Evolutionary conservation across 2,113 vertebrate species (phyloP).

Genomic region (Panurus biarmicus): DNA sequence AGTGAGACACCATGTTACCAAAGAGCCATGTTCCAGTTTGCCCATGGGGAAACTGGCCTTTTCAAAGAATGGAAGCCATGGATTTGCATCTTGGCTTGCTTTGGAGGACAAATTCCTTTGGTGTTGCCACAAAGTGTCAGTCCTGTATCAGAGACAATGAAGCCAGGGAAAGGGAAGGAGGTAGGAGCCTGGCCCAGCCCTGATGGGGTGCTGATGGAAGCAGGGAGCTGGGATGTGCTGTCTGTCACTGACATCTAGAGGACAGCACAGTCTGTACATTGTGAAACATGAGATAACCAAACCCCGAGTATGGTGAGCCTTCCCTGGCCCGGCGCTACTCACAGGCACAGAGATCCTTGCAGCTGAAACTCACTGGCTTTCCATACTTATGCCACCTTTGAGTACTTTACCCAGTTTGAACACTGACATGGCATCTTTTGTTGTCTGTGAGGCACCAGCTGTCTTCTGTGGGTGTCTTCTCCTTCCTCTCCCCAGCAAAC

Average conservation of each 20-base stretch:
- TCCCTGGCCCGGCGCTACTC: accelerated
- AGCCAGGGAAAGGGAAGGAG: not conserved
- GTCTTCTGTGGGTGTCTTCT: not conserved
- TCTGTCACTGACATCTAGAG: constrained; percentile 57
- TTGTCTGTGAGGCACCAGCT: not conserved
- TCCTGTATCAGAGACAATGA: not conserved
- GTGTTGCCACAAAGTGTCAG: not conserved
- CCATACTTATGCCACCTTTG: not conserved
- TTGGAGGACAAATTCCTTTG: not conserved
- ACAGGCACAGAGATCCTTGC: accelerated
- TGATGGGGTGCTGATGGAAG: not conserved
- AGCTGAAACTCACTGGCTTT: not conserved
- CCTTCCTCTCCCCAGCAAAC: not conserved
- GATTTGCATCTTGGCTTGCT: not conserved
- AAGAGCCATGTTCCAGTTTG: not conserved
- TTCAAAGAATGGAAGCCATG: not conserved
- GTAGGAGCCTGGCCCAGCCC: not conserved
- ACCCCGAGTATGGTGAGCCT: not conserved
- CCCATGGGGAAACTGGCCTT: not conserved
- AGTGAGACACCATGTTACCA: accelerated
- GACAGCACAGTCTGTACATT: not conserved
- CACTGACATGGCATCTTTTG: not conserved
- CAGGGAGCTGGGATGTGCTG: not conserved
- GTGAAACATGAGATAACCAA: not conserved
- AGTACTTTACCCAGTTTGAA: not conserved